These are phyloP conservation scores for Brachionus paranguensis DNA, from an alignment of 1,140 invertebrate genomes.

Conservation along the genomic window DNA sequence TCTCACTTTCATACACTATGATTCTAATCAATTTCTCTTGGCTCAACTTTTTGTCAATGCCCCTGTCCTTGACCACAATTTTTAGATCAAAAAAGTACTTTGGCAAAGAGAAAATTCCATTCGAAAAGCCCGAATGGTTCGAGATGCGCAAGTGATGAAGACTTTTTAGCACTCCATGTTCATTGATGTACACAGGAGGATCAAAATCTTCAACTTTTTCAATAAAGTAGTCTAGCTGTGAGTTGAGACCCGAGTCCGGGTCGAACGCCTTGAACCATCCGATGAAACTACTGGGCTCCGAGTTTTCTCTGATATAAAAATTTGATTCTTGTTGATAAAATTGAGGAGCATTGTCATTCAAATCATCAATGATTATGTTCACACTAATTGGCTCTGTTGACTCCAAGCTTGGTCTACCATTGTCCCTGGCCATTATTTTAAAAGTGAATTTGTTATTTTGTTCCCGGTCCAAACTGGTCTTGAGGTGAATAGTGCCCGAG, in stretches of 20 bases:
- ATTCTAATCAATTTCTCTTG: neutral
- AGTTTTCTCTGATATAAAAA: neutral
- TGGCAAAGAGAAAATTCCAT: neutral
- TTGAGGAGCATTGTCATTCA: slow-evolving; percentile 18
- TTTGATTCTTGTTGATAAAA: neutral
- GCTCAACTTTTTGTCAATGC: neutral
- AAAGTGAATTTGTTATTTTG: neutral
- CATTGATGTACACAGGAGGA: neutral
- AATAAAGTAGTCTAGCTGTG: neutral
- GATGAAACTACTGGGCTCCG: neutral
- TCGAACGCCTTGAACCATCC: neutral
- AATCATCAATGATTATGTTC: neutral
- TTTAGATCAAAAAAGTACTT: neutral
- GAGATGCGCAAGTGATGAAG: neutral
- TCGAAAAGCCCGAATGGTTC: neutral
- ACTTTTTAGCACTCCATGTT: neutral
- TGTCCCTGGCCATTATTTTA: neutral
- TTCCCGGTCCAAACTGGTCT: neutral
- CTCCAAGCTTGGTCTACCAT: neutral
- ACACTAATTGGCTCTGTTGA: neutral
- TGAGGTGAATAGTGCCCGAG: neutral
- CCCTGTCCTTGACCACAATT: neutral
- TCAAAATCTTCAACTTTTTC: neutral
- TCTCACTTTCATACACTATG: neutral
- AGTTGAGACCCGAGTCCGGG: neutral